Base-by-base conservation (phyloP, 2,888 invertebrate species). In the Bellardia pandia region DNA sequence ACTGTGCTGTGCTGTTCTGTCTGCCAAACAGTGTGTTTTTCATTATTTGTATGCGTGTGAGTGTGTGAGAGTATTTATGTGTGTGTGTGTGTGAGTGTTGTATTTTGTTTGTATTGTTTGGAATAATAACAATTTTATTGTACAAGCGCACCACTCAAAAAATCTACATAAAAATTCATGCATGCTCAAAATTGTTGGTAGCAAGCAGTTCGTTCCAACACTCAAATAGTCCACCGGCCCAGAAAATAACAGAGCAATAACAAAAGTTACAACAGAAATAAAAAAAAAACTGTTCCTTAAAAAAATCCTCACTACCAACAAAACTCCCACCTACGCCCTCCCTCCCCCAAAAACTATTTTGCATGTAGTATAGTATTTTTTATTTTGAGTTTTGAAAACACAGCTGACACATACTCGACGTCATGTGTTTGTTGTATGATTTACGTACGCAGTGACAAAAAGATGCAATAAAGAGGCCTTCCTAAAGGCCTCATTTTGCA, bases 91-190 rank as follows among this genome's bases (percentile, higher is more conserved):
- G 33, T 79, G 40, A 58, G 69, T 66, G 11, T 68, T 81, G 74
- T 42, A 30, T 69, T 56, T 69, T 64, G 30, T 60, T 86, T 78
- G 78, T 85, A 74, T 77, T 74, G 48, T 68, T n/a, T 74, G 62
- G 69, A 71, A 82, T 45, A 79, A 86, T 75, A 82, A 77, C 71
- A 81, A 85, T 68, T 81, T 76, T 71, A 62, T 79, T 80, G 84
- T 76, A 84, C 84, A 80, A 86, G 85, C 85, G 81, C 87, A 86
- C 64, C 84, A 78, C 74, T 48, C 76, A 66, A 75, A 82, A 80
- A 86, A 71, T 81, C 71, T 48, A 56, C 53, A 69, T 30, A 51
- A 77, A 80, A 66, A 58, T 79, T 33, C 60, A 64, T 76, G 64
- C 45, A 56, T 68, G 11, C 83, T 77, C 82, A 51, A 75, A 71